Percentiles rank a stretch among this genome's conserved stretches.
Conservation (phyloP, 2,888 invertebrate genomes). For the Pyrochroa serraticornis region DNA sequence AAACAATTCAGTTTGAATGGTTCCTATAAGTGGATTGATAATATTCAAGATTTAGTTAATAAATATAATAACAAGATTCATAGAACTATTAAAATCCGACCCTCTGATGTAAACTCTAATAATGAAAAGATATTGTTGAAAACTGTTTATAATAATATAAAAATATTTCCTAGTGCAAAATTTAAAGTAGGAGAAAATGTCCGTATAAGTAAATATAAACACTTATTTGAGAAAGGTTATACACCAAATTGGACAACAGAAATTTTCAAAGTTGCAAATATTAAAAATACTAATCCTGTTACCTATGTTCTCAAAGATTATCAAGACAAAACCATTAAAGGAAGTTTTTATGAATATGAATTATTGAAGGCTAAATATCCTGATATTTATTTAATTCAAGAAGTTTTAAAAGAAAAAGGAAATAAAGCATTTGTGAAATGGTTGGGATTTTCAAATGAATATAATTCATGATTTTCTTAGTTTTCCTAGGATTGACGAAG, state of each 20-base stretch:
- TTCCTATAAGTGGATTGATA: slow-evolving; percentile 42
- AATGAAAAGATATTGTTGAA: slow-evolving; percentile 41
- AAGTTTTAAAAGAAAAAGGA: slow-evolving; percentile 35
- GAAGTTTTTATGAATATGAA: slow-evolving; percentile 45
- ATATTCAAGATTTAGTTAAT: slow-evolving; percentile 25
- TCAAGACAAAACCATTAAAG: slow-evolving; percentile 34
- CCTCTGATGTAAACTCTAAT: slow-evolving; percentile 45
- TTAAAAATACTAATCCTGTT: slow-evolving; percentile 42
- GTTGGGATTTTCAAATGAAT: slow-evolving; percentile 36
- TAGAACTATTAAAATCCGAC: slow-evolving; percentile 47
- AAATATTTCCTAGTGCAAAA: slow-evolving; percentile 35
- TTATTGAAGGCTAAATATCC: slow-evolving; percentile 35
- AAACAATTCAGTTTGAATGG: slow-evolving; percentile 42
- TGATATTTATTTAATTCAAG: slow-evolving; percentile 42
- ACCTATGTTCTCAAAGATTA: slow-evolving; percentile 46
- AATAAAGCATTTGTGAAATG: slow-evolving; percentile 38
- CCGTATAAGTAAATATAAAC: slow-evolving; percentile 42
- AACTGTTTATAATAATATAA: slow-evolving; percentile 35
- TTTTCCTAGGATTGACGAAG: too few relatives aligned
- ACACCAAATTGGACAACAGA: slow-evolving; percentile 46
- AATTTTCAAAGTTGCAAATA: slow-evolving; percentile 45
- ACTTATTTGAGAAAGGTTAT: slow-evolving; percentile 18
- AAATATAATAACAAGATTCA: slow-evolving; percentile 49
- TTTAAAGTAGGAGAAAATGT: slow-evolving; percentile 46
- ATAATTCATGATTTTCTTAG: slow-evolving; percentile 38